These are phyloP conservation scores for Rousettus leschenaultii DNA, from an alignment of 2,113 vertebrate genomes.

Conservation along the genomic window DNA sequence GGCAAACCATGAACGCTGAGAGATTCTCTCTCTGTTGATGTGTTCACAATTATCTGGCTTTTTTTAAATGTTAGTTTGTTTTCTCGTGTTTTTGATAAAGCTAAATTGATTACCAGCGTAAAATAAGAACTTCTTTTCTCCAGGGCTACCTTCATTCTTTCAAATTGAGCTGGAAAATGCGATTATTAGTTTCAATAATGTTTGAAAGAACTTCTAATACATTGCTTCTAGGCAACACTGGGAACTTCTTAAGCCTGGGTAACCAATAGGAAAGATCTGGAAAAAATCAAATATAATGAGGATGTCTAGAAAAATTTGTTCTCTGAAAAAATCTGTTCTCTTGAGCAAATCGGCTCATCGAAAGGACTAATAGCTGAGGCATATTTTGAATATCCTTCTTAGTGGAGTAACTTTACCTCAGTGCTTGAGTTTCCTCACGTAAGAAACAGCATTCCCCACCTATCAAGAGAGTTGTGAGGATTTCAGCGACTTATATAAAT, in stretches of 20 bases:
- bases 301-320: not conserved
- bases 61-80: not conserved
- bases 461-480: not conserved
- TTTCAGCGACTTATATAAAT: not conserved
- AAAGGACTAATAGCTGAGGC: not conserved
- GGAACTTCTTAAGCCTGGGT: conserved; percentile 1
- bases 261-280: not conserved
- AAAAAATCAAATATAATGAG: not conserved
- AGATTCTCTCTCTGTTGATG: not conserved
- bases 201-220: not conserved
- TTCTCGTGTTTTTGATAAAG: not conserved
- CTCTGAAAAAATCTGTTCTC: not conserved
- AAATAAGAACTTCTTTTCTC: conserved; percentile 4
- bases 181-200: not conserved
- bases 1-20: not conserved
- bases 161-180: not conserved
- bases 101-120: not conserved
- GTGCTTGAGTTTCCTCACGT: not conserved
- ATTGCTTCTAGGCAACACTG: not conserved
- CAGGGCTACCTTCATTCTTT: not conserved
- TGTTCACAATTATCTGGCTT: not conserved
- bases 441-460: not conserved
- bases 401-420: not conserved
- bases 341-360: not conserved
- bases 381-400: not conserved